Evolutionary conservation across 2,888 invertebrate species (phyloP).

Genomic region (Polyommatus icarus): DNA sequence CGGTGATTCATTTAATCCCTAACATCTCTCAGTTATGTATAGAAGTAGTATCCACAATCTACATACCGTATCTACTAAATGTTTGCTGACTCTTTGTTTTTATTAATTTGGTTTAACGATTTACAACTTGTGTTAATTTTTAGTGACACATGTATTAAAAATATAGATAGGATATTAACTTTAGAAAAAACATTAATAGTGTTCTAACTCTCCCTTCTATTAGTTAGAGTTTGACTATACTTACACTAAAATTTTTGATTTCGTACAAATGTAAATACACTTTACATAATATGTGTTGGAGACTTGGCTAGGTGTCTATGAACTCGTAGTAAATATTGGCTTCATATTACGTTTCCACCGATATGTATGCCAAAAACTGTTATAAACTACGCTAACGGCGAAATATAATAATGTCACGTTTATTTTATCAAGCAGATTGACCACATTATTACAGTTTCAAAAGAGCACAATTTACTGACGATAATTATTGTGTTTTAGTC

Average conservation of each 20-base stretch:
- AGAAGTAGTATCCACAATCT: neutral
- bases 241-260: neutral
- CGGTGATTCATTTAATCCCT: neutral
- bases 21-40: neutral
- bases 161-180: no score
- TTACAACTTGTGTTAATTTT: no score
- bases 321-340: constrained; percentile 8
- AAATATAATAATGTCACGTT: constrained; percentile 12
- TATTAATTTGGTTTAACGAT: no score
- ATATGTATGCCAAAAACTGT: neutral
- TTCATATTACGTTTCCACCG: neutral
- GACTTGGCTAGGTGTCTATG: neutral
- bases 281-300: neutral
- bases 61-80: no score
- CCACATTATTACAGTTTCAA: neutral
- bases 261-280: neutral
- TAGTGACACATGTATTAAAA: no score
- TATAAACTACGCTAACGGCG: neutral
- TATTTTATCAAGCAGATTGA: neutral
- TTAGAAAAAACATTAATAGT: no score
- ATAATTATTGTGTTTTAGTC: constrained; percentile 21
- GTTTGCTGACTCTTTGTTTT: no score
- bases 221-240: no score
- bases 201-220: no score
- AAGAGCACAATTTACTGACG: constrained; percentile 1